These are phyloP conservation scores for Drosophila virilis DNA, from an alignment of 1,140 invertebrate genomes.

Conservation along the genomic window DNA sequence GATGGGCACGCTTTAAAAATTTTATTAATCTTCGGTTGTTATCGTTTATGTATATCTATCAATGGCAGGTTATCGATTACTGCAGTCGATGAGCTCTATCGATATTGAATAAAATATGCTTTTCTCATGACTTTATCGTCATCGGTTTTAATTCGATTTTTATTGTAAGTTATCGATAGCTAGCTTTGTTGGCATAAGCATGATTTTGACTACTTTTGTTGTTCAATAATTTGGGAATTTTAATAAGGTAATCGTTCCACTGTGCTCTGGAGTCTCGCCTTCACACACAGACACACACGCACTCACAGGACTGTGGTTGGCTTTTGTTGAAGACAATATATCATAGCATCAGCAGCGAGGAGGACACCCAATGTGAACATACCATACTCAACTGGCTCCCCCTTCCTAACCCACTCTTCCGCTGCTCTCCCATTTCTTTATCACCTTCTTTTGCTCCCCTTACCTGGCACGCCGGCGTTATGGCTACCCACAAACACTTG, in stretches of 20 bases:
- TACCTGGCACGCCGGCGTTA: slow-evolving; percentile 35
- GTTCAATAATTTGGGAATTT: neutral
- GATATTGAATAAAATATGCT: too few relatives aligned
- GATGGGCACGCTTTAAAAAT: too few relatives aligned
- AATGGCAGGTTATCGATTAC: too few relatives aligned
- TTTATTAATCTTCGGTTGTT: too few relatives aligned
- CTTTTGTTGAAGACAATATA: slow-evolving; percentile 82
- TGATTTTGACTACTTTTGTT: too few relatives aligned
- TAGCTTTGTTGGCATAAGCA: too few relatives aligned
- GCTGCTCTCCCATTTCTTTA: neutral
- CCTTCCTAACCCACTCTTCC: neutral
- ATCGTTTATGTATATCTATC: too few relatives aligned
- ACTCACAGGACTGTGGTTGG: slow-evolving; percentile 66
- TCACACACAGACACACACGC: slow-evolving; percentile 23
- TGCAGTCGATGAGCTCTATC: too few relatives aligned
- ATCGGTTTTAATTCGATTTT: too few relatives aligned
- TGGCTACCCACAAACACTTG: slow-evolving; percentile 73
- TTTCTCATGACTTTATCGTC: too few relatives aligned
- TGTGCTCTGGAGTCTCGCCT: slow-evolving; percentile 23
- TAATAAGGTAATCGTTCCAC: neutral
- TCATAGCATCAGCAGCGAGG: slow-evolving; percentile 71
- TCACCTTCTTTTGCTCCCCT: neutral
- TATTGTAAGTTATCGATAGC: too few relatives aligned
- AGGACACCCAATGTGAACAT: slow-evolving; percentile 41
- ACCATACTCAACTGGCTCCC: slow-evolving; percentile 43